A percentile compares a stretch with the other conserved stretches of the same genome.
These are phyloP conservation scores for Verasper variegatus DNA, from an alignment of 2,113 vertebrate genomes.

Conservation along the genomic window DNA sequence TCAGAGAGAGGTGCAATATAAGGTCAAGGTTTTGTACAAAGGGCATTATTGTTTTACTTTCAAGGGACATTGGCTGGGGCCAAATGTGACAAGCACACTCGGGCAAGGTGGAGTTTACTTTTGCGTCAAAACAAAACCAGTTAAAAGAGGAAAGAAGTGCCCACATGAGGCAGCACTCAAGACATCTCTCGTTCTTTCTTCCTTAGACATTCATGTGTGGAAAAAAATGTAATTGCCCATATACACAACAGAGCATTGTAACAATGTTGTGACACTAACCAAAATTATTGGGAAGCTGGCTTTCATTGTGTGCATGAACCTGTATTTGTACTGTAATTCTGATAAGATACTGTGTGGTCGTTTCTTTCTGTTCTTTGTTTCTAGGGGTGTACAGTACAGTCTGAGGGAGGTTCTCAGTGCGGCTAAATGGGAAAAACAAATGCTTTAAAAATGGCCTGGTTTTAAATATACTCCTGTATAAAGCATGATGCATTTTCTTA, in stretches of 20 bases:
- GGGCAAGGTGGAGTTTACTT: conserved; percentile 22
- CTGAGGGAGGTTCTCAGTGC: conserved; percentile 33
- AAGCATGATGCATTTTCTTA: conserved; percentile 45
- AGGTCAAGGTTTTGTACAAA: conserved; percentile 64
- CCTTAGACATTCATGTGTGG: conserved; percentile 57
- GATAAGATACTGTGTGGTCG: conserved; percentile 66
- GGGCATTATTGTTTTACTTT: conserved; percentile 75
- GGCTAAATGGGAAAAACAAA: conserved; percentile 42
- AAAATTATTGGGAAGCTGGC: conserved; percentile 81
- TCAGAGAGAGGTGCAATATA: conserved; percentile 57
- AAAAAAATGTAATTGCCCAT: conserved; percentile 45
- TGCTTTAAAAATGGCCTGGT: conserved; percentile 48
- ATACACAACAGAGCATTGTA: conserved; percentile 77
- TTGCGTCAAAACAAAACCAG: conserved; percentile 37
- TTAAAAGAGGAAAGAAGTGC: conserved; percentile 24
- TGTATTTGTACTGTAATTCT: conserved; percentile 83
- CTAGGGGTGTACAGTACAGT: conserved; percentile 61
- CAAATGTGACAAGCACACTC: conserved; percentile 59
- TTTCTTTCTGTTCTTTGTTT: conserved; percentile 60
- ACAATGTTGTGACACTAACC: conserved; percentile 78
- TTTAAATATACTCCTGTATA: conserved; percentile 41
- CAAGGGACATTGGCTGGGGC: conserved; percentile 53
- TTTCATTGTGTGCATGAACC: conserved; percentile 85
- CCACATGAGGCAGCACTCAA: conserved; percentile 38
- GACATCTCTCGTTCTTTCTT: conserved; percentile 44